These are phyloP conservation scores for Calosoma granatense DNA, from an alignment of 1,140 invertebrate genomes.

Conservation along the genomic window DNA sequence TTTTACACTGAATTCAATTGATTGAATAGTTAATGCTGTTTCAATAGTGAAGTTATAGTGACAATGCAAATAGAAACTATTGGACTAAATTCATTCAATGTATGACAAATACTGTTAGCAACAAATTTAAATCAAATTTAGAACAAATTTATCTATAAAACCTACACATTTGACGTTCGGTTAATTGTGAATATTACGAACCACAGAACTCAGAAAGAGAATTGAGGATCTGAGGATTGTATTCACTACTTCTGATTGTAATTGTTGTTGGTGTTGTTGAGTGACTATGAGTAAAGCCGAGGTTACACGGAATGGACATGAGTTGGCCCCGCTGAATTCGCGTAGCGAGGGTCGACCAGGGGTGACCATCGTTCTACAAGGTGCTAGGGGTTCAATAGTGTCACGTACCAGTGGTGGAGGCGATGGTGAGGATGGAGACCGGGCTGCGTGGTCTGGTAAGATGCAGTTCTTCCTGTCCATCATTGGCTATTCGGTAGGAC, in stretches of 20 bases:
- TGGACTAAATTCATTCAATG: not conserved
- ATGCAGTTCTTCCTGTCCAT: conserved; percentile 86
- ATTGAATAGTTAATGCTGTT: no score
- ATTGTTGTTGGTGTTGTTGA: no score
- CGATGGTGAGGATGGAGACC: conserved; percentile 44
- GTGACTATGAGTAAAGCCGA: conserved; percentile 29
- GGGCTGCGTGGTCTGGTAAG: conserved; percentile 72
- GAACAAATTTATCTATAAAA: not conserved
- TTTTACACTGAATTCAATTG: no score
- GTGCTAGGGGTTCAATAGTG: conserved; percentile 41
- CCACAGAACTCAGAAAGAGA: no score
- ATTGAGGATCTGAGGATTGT: no score
- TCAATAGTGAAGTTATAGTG: no score
- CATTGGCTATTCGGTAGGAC: conserved; percentile 81
- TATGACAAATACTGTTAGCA: not conserved
- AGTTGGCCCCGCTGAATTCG: conserved; percentile 65
- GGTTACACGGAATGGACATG: conserved; percentile 54
- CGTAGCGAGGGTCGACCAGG: conserved; percentile 40
- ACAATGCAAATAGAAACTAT: not conserved
- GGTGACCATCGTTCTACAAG: conserved; percentile 51
- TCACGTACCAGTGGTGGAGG: conserved; percentile 32
- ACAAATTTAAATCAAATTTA: not conserved
- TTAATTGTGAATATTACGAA: no score
- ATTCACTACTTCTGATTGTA: no score
- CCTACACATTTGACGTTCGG: no score